These are phyloP conservation scores for Sturmia bella DNA, from an alignment of 2,888 invertebrate genomes.

Conservation along the genomic window DNA sequence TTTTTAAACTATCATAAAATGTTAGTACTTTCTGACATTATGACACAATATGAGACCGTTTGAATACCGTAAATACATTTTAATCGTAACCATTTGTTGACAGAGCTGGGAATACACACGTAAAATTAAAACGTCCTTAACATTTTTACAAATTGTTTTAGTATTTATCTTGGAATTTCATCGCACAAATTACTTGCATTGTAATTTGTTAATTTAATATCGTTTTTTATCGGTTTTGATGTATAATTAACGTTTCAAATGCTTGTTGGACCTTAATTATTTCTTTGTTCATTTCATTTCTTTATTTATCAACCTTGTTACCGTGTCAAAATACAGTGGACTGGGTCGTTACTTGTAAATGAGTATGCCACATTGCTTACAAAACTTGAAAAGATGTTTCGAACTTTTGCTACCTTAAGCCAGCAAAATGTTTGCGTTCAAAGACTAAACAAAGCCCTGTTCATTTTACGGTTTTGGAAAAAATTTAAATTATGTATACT, in stretches of 20 bases:
- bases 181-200: constrained; percentile 7
- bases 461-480: no score
- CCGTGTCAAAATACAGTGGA: neutral
- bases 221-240: neutral
- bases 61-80: no score
- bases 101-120: neutral
- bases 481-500: no score
- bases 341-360: neutral
- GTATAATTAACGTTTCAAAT: neutral
- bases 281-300: neutral
- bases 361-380: neutral
- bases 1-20: no score
- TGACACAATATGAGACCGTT: no score
- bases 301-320: neutral
- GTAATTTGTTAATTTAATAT: constrained; percentile 18
- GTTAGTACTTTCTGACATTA: no score
- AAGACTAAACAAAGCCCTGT: no score
- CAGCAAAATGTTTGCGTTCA: no score
- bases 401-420: no score
- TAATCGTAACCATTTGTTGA: neutral
- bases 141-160: constrained; percentile 20
- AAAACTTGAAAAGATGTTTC: no score
- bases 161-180: constrained; percentile 11
- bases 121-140: constrained; percentile 6
- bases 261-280: neutral